phyloP scores from a whole-genome alignment of 1,140 invertebrate species.

The Harlomillsia oculata region DNA sequence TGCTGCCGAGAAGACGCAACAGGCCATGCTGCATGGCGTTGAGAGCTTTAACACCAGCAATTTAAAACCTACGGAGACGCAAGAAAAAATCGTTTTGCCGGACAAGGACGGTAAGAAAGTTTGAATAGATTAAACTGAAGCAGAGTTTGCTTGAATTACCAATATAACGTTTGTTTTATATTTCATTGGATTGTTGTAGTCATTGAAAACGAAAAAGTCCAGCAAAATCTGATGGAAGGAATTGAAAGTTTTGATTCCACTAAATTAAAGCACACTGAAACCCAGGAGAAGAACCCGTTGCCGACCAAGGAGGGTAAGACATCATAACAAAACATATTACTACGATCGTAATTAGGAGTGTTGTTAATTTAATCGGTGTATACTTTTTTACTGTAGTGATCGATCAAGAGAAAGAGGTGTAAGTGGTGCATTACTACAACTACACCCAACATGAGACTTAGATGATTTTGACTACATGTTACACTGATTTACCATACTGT shows the following conservation, averaged over 20 bases:
- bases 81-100: constrained; percentile 86
- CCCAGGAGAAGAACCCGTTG: constrained; percentile 77
- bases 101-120: constrained; percentile 76
- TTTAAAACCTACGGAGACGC: constrained; percentile 83
- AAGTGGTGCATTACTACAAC: no score
- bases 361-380: background rate
- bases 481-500: no score
- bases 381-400: background rate
- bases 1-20: constrained; percentile 72
- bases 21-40: constrained; percentile 72
- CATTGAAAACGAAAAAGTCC: constrained; percentile 76
- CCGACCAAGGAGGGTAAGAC: constrained; percentile 70
- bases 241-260: constrained; percentile 77
- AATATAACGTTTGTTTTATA: background rate
- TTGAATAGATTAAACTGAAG: background rate
- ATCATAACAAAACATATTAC: background rate
- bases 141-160: background rate
- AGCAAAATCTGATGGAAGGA: constrained; percentile 72
- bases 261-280: constrained; percentile 79
- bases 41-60: constrained; percentile 69
- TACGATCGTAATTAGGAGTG: background rate
- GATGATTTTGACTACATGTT: no score
- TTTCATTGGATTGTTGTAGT: constrained; percentile 46
- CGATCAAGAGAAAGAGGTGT: background rate
- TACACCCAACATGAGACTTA: no score